Base-by-base conservation (phyloP, 2,113 vertebrate species). In the Oncorhynchus clarkii region DNA sequence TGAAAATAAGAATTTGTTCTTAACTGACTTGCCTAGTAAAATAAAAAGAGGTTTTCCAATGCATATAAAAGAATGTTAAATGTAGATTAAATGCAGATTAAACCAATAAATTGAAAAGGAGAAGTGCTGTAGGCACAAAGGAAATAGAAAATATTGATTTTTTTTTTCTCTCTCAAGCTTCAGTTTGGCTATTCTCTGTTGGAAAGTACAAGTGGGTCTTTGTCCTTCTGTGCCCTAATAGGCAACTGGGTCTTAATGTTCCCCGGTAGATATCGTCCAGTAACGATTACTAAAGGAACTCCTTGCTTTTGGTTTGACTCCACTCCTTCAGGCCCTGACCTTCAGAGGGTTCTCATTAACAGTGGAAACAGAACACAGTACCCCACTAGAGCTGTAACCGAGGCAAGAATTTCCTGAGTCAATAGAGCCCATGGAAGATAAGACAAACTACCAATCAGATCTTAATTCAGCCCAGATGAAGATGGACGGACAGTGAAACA, bases 401-500 rank as follows among this genome's bases (percentile, higher is more conserved):
- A 86, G 79, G 76, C 83, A 84, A 82, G 84, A 75, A 80, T 79
- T 78, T 79, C 73, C 69, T 80, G 82, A 86, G 86, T 90, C 89
- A 91, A 92, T 87, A 84, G 80, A 84, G 80, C 76, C 79, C 59
- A 62, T 79, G 80, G 84, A 84, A 86, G 85, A 78, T 84, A 82
- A 77, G 72, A 84, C 80, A 75, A 69, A 84, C 80, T 72, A 77
- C 70, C 72, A 73, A 86, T 78, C 74, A 59, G 82, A 84, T 72
- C 80, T 77, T 86, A 92, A 93, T 76, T 80, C 83, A 87, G 73
- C 69, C 80, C 91, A 92, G 89, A 93, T 89, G 89, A 87, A 86
- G 84, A 84, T 13, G 73, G 70, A 85, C 11, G 70, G 70, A 72
- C 57, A 27, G 64, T 72, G 72, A 71, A 81, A 77, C n/a, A 60